These are phyloP conservation scores for Phaetusa simplex DNA, from an alignment of 2,113 vertebrate species.

Conservation along the genomic window DNA sequence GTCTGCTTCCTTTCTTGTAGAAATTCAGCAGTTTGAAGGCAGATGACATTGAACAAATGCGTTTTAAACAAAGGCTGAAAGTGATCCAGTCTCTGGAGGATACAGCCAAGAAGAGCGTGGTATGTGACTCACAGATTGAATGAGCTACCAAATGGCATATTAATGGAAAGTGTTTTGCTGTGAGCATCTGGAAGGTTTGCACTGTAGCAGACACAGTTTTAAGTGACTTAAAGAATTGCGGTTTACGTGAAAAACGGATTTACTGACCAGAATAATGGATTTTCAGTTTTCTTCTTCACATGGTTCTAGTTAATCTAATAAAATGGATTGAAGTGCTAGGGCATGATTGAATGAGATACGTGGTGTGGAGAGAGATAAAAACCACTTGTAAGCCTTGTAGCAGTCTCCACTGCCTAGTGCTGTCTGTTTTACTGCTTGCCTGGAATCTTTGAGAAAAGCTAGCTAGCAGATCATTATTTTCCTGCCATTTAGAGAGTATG, in stretches of 20 bases:
- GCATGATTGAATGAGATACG: background rate
- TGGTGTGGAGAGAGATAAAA: background rate
- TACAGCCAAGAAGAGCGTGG: conserved; percentile 95
- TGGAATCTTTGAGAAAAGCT: background rate
- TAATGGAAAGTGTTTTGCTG: background rate
- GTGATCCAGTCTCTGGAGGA: conserved; percentile 98
- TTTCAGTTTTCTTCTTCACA: background rate
- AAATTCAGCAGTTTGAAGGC: conserved; percentile 89
- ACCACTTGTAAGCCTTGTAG: background rate
- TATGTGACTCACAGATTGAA: conserved; percentile 65
- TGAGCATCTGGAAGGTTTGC: background rate
- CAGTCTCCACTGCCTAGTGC: background rate
- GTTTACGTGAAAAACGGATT: background rate
- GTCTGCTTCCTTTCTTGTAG: conserved; percentile 69
- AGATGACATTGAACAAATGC: conserved; percentile 96
- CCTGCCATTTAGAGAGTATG: background rate
- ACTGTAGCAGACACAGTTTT: background rate
- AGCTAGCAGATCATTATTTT: background rate
- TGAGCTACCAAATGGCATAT: background rate
- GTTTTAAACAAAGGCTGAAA: conserved; percentile 96
- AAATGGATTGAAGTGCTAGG: background rate
- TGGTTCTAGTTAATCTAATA: background rate
- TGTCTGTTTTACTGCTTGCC: background rate
- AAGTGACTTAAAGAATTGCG: background rate
- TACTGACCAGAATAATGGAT: background rate